These are phyloP conservation scores for Cyclophora albipunctata DNA, from an alignment of 2,888 invertebrate species.

Conservation along the genomic window DNA sequence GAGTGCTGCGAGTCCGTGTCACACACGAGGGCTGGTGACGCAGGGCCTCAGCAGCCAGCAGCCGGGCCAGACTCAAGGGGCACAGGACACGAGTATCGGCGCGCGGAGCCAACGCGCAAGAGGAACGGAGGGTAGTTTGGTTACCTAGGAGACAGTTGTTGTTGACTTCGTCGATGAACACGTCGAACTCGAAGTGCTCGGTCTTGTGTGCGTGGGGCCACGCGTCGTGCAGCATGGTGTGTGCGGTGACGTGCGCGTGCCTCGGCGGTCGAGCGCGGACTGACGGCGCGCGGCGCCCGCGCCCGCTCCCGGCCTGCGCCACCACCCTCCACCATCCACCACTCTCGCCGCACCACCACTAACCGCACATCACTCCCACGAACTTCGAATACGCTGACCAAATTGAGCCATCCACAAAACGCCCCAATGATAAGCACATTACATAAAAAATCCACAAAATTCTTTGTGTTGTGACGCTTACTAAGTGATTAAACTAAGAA, in stretches of 20 bases:
- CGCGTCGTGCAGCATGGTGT: constrained; percentile 48
- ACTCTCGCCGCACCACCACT: constrained; percentile 13
- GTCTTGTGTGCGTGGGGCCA: constrained; percentile 46
- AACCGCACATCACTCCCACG: neutral
- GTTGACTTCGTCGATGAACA: constrained; percentile 58
- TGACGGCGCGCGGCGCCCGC: constrained; percentile 15
- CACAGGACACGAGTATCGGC: too few species aligned
- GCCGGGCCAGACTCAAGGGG: too few species aligned
- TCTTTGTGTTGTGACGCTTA: neutral
- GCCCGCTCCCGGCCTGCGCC: constrained; percentile 14
- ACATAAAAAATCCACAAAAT: neutral
- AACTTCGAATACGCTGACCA: neutral
- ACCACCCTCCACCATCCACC: constrained; percentile 23
- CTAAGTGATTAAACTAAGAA: neutral
- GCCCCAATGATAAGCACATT: neutral
- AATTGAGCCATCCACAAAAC: neutral
- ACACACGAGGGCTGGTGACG: too few species aligned
- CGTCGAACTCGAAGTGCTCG: constrained; percentile 52
- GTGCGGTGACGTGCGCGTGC: constrained; percentile 24
- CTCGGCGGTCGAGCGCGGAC: constrained; percentile 23
- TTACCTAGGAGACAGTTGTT: constrained; percentile 57
- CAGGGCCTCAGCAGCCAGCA: too few species aligned
- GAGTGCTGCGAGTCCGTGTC: too few species aligned
- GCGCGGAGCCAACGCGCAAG: too few species aligned
- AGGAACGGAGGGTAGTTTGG: constrained; percentile 5